Conservation (phyloP, 1,140 invertebrate genomes). For the Oscheius sp. region DNA sequence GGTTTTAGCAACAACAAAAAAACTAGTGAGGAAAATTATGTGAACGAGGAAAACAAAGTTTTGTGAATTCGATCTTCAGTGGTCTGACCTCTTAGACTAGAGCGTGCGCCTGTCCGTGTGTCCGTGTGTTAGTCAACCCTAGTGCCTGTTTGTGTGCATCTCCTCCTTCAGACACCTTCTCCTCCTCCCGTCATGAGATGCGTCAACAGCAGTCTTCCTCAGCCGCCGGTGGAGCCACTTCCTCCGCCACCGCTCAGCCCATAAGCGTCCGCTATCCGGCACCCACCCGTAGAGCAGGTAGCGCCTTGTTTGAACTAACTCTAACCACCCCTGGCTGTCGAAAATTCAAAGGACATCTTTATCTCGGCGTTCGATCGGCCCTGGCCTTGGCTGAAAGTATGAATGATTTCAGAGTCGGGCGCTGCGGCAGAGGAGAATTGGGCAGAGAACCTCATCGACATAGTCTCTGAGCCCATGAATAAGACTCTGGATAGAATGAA, state of each 20-base stretch:
- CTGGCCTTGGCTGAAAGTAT: not conserved
- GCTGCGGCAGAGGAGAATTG: conserved; percentile 39
- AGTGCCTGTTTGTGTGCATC: too few relatives aligned
- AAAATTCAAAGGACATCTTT: not conserved
- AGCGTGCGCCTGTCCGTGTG: too few relatives aligned
- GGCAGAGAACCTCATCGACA: conserved; percentile 59
- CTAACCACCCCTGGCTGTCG: not conserved
- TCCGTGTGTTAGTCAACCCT: too few relatives aligned
- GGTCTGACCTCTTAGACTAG: too few relatives aligned
- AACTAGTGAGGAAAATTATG: too few relatives aligned
- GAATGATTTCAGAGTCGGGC: not conserved
- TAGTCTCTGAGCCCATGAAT: conserved; percentile 58
- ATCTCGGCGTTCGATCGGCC: not conserved
- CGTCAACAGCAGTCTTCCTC: not conserved
- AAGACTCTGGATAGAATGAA: conserved; percentile 58
- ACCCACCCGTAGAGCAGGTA: not conserved
- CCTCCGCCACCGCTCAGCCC: too few relatives aligned
- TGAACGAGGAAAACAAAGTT: too few relatives aligned
- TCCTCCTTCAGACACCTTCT: not conserved
- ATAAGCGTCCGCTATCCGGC: conserved; percentile 3
- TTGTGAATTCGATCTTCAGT: too few relatives aligned
- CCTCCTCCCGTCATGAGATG: not conserved
- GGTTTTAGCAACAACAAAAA: too few relatives aligned
- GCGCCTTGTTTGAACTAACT: not conserved
- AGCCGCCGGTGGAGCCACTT: not conserved